These are phyloP conservation scores for Meriones psammophilus DNA, from an alignment of 2,797 vertebrate species.

Conservation along the genomic window DNA sequence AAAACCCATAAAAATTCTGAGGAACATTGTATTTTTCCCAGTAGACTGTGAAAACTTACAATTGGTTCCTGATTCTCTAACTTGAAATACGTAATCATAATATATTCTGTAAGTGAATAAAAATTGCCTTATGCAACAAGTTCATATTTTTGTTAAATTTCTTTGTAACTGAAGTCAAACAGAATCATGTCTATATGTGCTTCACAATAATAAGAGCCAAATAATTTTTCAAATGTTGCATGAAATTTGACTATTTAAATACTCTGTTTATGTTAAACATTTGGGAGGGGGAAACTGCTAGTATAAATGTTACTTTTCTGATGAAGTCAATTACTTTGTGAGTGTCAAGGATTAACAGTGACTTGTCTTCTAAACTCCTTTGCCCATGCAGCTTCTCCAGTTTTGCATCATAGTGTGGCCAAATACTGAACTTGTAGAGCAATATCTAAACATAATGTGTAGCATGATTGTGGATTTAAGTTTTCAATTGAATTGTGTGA, in stretches of 20 bases:
- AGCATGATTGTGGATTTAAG: slow-evolving; percentile 53
- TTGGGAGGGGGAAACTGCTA: background rate
- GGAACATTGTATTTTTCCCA: background rate
- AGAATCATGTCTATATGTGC: background rate
- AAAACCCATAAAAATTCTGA: too few relatives aligned
- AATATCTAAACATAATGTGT: background rate
- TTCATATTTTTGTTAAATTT: slow-evolving; percentile 34
- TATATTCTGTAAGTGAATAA: background rate
- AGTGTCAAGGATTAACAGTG: slow-evolving; percentile 37
- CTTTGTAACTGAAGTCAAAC: background rate
- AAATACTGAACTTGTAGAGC: background rate
- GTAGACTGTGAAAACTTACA: background rate
- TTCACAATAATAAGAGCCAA: background rate
- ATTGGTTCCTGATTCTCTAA: background rate
- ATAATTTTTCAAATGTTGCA: background rate
- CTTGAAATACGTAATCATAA: background rate
- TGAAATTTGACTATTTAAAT: background rate
- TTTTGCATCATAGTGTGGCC: background rate
- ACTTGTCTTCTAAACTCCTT: background rate
- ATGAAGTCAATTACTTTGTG: background rate
- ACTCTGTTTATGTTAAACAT: background rate
- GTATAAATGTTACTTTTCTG: background rate
- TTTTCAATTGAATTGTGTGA: slow-evolving; percentile 66
- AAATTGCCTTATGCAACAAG: background rate
- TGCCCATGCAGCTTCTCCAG: background rate